Percentiles rank a stretch among this genome's conserved stretches.
These are phyloP conservation scores for Eutrigla gurnardus DNA, from an alignment of 2,797 vertebrate species.

Conservation along the genomic window DNA sequence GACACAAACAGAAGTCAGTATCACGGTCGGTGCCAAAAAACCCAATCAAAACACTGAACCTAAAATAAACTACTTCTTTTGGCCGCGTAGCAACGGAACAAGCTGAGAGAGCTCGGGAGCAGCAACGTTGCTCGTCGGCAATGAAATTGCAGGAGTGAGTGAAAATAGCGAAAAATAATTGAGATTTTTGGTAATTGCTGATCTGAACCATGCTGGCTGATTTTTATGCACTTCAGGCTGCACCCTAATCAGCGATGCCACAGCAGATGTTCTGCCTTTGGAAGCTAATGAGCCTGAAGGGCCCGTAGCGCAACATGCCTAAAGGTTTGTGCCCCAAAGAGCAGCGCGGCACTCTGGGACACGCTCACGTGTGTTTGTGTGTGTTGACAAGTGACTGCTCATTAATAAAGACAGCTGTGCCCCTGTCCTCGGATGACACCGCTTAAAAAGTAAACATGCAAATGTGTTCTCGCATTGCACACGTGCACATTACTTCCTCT, in stretches of 20 bases:
- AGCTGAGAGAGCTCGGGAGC: too few species aligned
- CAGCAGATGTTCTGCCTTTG: not conserved
- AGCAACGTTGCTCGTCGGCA: too few species aligned
- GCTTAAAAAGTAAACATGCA: slow-evolving; percentile 33
- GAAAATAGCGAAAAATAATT: too few species aligned
- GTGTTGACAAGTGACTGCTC: slow-evolving; percentile 43
- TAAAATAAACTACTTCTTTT: too few species aligned
- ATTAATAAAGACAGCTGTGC: slow-evolving; percentile 69
- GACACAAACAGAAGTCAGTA: not conserved
- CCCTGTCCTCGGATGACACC: slow-evolving; percentile 52
- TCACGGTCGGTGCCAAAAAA: too few species aligned
- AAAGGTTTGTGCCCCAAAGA: not conserved
- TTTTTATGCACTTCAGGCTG: not conserved
- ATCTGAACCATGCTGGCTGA: not conserved
- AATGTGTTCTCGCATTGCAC: slow-evolving; percentile 8
- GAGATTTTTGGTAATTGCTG: not conserved
- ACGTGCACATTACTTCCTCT: not conserved
- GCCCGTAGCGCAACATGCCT: not conserved
- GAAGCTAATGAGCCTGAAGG: not conserved
- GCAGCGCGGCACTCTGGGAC: too few species aligned
- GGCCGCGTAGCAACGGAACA: too few species aligned
- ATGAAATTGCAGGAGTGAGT: too few species aligned
- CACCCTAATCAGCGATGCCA: slow-evolving; percentile 5
- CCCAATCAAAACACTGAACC: too few species aligned
- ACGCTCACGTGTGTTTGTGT: slow-evolving; percentile 2